Percentiles rank a stretch among this genome's conserved stretches.
These are phyloP conservation scores for Malaclemys terrapin DNA, from an alignment of 2,113 vertebrate genomes.

Conservation along the genomic window DNA sequence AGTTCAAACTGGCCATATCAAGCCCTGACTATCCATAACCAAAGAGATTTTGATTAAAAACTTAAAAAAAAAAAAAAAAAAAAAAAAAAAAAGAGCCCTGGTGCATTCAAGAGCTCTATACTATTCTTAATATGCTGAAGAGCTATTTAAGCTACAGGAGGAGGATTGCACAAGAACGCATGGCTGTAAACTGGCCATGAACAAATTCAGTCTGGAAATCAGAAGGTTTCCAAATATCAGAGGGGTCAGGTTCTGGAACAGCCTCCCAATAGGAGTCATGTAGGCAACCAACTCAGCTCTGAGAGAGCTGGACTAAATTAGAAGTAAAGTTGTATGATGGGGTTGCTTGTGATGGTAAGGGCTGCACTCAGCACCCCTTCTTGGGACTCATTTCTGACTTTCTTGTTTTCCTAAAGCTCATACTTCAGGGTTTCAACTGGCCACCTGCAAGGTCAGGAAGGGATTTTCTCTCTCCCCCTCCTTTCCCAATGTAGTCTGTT, in stretches of 20 bases:
- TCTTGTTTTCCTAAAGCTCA: not conserved
- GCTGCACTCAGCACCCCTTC: not conserved
- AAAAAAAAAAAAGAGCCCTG: not conserved
- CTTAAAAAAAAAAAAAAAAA: too few relatives aligned
- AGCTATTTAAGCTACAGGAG: not conserved
- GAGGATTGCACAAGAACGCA: not conserved
- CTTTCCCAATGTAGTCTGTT: too few relatives aligned
- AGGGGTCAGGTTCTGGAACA: not conserved
- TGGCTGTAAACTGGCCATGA: not conserved
- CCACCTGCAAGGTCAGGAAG: not conserved
- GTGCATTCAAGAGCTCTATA: not conserved
- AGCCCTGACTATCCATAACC: constrained; percentile 25
- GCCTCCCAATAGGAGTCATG: not conserved
- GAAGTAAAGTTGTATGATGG: not conserved
- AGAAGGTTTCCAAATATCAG: not conserved
- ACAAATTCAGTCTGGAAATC: not conserved
- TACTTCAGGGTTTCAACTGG: not conserved
- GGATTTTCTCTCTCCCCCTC: not conserved
- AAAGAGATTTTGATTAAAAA: constrained; percentile 33
- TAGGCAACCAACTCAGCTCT: not conserved
- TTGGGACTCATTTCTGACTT: not conserved
- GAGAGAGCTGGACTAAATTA: not conserved
- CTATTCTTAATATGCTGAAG: not conserved
- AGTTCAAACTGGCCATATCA: constrained; percentile 32
- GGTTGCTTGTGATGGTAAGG: not conserved